Base-by-base conservation (phyloP, 2,888 invertebrate genomes). In the Drosophila macrospina region DNA sequence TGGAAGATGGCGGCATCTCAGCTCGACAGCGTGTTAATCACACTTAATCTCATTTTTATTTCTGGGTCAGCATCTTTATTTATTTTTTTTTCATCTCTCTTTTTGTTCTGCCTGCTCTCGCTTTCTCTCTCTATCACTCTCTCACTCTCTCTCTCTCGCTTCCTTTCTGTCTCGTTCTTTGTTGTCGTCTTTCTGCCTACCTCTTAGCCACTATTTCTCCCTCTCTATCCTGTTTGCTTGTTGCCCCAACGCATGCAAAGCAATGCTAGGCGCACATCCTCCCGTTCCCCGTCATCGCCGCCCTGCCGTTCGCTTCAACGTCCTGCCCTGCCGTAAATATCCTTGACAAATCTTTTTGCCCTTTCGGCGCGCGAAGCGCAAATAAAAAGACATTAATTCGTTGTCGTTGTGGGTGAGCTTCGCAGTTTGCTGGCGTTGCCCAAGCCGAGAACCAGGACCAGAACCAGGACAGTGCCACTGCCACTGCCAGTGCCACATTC, bases 1-100 rank as follows among this genome's bases (percentile, higher is more conserved):
- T 77, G 64, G 70, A 74, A 71, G 67, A 67, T 74, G 69, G 71
- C 56, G 64, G 68, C 78, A 68, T 69, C 80, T 67, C 77, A 85
- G 69, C 75, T 68, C 68, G 75, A 78, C 85, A 73, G 86, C 77
- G 84, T 87, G 76, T 88, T 88, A 88, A 89, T 88, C 89, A 86
- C 88, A 85, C 84, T 89, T 88, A 89, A 89, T 89, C 88, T 88
- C 78, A 82, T 83, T 88, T 88, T 88, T 88, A 88, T 88, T 86
- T 83, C 86, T 89, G 85, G 89, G 89, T 89, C 89, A 88, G 88
- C 89, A 88, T 85, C 83, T 88, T 88, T 81, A 79, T 85, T 71
- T 74, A 72, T 73, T 56, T 69, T 60, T 60, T 63, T 55, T 70
- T 56, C 48, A 66, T 61, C 59, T 48, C 34, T 44, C 20, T 32